phyloP scores from a whole-genome alignment of 1,140 invertebrate genomes.

The Meloidogyne floridensis region DNA sequence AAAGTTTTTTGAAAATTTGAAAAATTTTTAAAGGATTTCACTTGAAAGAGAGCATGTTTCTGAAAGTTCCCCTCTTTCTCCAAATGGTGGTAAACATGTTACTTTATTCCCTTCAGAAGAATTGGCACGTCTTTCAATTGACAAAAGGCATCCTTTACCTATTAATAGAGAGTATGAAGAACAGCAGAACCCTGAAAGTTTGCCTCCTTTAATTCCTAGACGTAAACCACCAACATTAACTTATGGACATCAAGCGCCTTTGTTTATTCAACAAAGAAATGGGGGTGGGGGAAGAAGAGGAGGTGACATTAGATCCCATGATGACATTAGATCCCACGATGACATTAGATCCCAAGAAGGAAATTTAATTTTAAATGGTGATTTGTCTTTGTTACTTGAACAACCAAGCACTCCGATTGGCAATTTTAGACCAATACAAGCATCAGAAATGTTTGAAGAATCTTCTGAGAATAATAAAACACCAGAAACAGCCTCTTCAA shows the following conservation, averaged over 20 bases:
- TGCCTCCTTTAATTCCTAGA: conserved; percentile 15
- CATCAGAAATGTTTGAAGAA: conserved; percentile 6
- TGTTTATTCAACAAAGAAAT: not conserved
- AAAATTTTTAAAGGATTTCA: not conserved
- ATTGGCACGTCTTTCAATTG: not conserved
- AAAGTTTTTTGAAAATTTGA: not conserved
- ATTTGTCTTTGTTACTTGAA: conserved; percentile 7
- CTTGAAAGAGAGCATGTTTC: conserved; percentile 14
- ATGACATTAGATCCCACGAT: not conserved
- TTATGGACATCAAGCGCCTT: too few species aligned
- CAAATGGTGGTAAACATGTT: not conserved
- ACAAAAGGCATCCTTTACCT: conserved; percentile 1
- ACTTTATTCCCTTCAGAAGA: not conserved
- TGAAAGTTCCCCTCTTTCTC: conserved; percentile 23
- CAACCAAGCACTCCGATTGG: conserved; percentile 18
- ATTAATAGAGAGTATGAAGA: not conserved
- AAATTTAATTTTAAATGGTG: not conserved
- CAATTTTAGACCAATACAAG: conserved; percentile 22
- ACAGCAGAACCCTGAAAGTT: not conserved
- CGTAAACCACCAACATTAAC: not conserved
- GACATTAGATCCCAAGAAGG: not conserved
- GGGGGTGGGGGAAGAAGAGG: too few species aligned
- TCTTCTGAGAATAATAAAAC: not conserved
- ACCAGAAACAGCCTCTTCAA: conserved; percentile 4
- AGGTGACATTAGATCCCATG: not conserved